Evolutionary conservation across 2,797 vertebrate species (phyloP).

Genomic region (Pseudochirops corinnae): DNA sequence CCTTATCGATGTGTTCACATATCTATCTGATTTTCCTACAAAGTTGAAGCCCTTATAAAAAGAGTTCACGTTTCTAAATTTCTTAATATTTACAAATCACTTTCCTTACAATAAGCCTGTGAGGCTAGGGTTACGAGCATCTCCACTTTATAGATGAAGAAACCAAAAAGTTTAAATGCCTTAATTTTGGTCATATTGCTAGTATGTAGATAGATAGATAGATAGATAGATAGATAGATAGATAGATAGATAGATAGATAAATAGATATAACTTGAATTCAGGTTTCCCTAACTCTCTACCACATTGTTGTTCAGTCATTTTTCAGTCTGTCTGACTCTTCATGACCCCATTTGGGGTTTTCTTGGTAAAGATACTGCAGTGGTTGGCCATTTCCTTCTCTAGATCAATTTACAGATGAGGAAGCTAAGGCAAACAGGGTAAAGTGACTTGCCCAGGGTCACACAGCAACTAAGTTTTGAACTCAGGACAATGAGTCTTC

Average conservation of each 20-base stretch:
- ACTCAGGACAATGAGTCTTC: neutral
- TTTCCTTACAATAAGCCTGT: neutral
- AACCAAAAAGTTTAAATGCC: neutral
- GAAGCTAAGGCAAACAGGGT: neutral
- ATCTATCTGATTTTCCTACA: neutral
- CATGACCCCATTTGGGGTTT: neutral
- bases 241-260: no score
- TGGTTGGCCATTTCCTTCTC: neutral
- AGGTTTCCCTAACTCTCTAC: neutral
- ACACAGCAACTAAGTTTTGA: neutral
- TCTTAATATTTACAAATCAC: neutral
- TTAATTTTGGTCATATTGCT: neutral
- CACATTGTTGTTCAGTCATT: neutral
- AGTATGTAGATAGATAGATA: no score
- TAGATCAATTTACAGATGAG: neutral
- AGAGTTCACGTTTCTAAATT: neutral
- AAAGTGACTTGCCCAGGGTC: neutral
- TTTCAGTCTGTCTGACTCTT: neutral
- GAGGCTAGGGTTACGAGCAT: neutral
- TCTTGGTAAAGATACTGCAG: neutral
- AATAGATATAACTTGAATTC: neutral
- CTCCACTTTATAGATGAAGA: neutral
- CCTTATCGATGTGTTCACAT: neutral
- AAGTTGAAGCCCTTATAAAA: neutral
- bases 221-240: no score